phyloP scores from a whole-genome alignment of 2,797 vertebrate species.

The Darevskia nairensis region DNA sequence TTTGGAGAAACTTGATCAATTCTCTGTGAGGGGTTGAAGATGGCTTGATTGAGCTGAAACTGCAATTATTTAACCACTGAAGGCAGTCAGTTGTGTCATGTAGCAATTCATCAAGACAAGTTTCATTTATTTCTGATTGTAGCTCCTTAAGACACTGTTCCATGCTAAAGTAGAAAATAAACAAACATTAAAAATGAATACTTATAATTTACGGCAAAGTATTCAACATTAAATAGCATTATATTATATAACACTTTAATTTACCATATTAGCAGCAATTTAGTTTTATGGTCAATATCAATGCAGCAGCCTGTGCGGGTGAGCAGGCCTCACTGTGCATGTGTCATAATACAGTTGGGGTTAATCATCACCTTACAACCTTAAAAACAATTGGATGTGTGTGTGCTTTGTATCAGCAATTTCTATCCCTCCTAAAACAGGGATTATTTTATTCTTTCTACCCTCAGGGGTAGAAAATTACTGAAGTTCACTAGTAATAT shows the following conservation, averaged over 20 bases:
- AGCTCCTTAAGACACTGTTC: constrained; percentile 88
- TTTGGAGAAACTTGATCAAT: constrained; percentile 87
- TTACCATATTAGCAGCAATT: neutral
- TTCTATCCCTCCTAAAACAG: neutral
- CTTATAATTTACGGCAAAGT: constrained; percentile 24
- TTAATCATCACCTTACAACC: neutral
- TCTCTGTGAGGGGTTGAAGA: constrained; percentile 80
- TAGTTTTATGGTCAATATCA: neutral
- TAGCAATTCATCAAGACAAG: constrained; percentile 76
- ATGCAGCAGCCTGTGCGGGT: constrained; percentile 18
- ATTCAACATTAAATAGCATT: neutral
- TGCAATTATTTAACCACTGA: constrained; percentile 84
- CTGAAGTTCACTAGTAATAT: too few species aligned
- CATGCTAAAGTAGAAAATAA: constrained; percentile 80
- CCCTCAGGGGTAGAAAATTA: too few species aligned
- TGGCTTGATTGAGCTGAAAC: constrained; percentile 73
- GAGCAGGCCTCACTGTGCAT: too few species aligned
- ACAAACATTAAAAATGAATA: constrained; percentile 14
- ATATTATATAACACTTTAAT: neutral
- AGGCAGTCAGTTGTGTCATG: constrained; percentile 84
- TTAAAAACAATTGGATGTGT: neutral
- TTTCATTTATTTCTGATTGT: constrained; percentile 84
- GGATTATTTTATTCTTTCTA: too few species aligned
- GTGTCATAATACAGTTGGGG: neutral
- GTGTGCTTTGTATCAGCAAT: neutral